Evolutionary conservation across 2,888 invertebrate species (phyloP), one percentile per base, ranked within the genome.

Genomic region (Drosophila acutilabella): DNA sequence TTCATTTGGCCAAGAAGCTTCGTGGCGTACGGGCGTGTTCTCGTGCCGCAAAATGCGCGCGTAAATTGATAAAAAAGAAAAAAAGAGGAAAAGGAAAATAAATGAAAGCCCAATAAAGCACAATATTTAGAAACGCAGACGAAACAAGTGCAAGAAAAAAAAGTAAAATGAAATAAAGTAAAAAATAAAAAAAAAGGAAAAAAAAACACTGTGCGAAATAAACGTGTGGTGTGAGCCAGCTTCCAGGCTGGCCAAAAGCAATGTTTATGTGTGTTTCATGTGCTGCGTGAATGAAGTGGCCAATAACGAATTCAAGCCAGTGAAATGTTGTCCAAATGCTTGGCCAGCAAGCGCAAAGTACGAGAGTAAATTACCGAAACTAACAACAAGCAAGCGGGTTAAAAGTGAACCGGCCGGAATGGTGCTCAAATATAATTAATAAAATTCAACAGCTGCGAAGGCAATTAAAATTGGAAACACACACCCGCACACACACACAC

Each of bases 1-100:
- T 81, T 90, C 90, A 92, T 90, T 92, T 91, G 90, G 89, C 89
- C 90, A 90, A 89, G 90, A 86, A 89, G 86, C 84, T 84, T 91
- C 85, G 84, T 84, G 72, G 88, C 89, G 90, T 90, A 89, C 91
- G 91, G 91, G 84, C 89, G 91, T 90, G 90, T 85, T 82, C 71
- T 70, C 58, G 60, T 62, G 88, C 71, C 78, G 73, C 71, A 74
- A 80, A 83, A 81, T 78, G 83, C 88, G 90, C 88, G 82, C 87
- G 87, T 88, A 80, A 78, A 80, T 60, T 78, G 68, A 71, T 62
- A 54, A 65, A 74, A 84, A 78, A 71, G 58, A 54, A 65, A 74
- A 84, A 78, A 59, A n/a, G n/a, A n/a, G n/a, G 51, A 20, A 20
- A 45, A 20, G 13, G 11, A 36, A 30, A 30, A 30, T 59, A 56